Percentiles rank a stretch among this genome's conserved stretches.
Evolutionary conservation across 2,797 vertebrate species (phyloP).

Genomic region (Catamblyrhynchus diadema): DNA sequence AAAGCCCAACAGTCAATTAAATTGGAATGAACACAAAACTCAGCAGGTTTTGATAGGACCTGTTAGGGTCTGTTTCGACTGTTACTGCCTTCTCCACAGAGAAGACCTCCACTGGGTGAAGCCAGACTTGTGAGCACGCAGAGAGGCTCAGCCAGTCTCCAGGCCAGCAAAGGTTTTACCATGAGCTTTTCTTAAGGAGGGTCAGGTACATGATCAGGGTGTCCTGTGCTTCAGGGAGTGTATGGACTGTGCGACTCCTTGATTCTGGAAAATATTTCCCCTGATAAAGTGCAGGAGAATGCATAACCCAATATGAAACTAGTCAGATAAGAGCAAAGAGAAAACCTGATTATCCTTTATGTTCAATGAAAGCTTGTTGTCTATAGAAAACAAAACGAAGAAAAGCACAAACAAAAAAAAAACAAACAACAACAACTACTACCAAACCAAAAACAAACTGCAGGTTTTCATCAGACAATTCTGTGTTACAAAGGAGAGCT

Average conservation of each 20-base stretch:
- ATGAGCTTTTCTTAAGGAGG: neutral
- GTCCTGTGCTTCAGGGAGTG: neutral
- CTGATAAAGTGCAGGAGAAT: neutral
- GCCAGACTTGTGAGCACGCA: neutral
- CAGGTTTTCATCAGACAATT: neutral
- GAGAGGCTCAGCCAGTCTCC: neutral
- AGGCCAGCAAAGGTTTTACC: neutral
- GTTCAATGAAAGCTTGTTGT: neutral
- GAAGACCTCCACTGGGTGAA: neutral
- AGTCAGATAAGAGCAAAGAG: neutral
- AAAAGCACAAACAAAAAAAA: neutral
- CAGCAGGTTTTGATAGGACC: neutral
- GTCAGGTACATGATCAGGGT: neutral
- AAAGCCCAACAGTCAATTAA: neutral
- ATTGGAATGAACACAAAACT: neutral
- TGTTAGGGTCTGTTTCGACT: accelerated
- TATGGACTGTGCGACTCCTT: neutral
- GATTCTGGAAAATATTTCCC: neutral
- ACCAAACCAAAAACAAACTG: no score
- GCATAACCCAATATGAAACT: neutral
- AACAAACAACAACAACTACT: neutral
- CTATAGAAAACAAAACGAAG: neutral
- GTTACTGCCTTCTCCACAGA: neutral
- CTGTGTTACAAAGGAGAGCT: neutral
- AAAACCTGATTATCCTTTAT: neutral